Evolutionary conservation across 35 echinoderm and acorn worm species (phyloP).

Genomic region (Apostichopus japonicus): DNA sequence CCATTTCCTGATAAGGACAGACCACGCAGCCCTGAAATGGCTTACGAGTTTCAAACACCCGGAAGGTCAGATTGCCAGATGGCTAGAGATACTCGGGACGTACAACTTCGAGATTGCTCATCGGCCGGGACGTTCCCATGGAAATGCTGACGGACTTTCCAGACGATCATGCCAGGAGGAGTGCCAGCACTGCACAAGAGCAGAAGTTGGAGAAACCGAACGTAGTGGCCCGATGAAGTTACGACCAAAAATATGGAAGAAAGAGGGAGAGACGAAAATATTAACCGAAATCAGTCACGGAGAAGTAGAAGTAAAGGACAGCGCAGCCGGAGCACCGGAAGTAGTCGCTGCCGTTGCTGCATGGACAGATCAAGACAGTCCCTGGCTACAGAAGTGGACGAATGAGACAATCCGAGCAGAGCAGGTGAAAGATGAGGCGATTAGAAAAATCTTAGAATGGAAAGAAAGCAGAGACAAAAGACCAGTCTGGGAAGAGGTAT

Average conservation of each 20-base stretch:
- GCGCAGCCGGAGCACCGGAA: no score
- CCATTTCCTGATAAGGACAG: not conserved
- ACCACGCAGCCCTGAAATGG: no score
- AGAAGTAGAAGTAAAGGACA: not conserved
- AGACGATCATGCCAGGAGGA: not conserved
- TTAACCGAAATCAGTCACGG: no score
- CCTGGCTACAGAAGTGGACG: slow-evolving; percentile 16
- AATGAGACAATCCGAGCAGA: no score
- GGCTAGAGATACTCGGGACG: slow-evolving; percentile 3
- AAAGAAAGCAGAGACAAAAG: not conserved
- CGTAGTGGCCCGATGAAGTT: not conserved
- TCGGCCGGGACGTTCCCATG: not conserved
- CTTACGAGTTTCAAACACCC: slow-evolving; percentile 26
- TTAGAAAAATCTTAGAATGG: not conserved
- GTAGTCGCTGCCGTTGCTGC: not conserved
- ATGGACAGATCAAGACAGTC: not conserved
- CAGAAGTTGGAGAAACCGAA: not conserved
- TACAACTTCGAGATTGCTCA: slow-evolving; percentile 26
- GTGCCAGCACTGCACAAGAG: not conserved
- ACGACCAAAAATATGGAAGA: not conserved
- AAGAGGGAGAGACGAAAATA: no score
- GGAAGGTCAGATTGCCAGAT: slow-evolving; percentile 22
- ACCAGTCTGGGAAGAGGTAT: not conserved
- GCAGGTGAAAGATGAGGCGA: not conserved
- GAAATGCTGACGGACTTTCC: slow-evolving; percentile 26